Conservation (phyloP, 1,140 invertebrate genomes). For the Drosophila kepulauana region DNA sequence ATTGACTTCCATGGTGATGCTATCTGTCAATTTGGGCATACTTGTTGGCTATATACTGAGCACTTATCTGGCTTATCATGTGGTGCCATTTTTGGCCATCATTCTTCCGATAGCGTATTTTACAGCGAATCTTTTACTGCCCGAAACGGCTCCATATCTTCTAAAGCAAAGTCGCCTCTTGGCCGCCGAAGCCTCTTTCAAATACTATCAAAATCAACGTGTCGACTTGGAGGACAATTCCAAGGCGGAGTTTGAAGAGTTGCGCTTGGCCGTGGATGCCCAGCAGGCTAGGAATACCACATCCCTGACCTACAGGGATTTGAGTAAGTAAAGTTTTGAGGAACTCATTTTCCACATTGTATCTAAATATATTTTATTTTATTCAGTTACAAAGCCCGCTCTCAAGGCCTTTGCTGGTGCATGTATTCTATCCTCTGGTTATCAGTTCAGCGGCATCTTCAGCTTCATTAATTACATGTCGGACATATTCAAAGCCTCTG, state of each 20-base stretch:
- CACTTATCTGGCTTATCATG: slow-evolving; percentile 87
- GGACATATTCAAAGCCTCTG: slow-evolving; percentile 89
- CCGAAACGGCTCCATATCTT: slow-evolving; percentile 92
- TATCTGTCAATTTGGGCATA: slow-evolving; percentile 93
- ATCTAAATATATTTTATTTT: not conserved
- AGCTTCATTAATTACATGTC: slow-evolving; percentile 87
- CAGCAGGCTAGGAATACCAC: slow-evolving; percentile 39
- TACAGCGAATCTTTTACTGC: slow-evolving; percentile 89
- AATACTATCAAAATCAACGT: slow-evolving; percentile 65
- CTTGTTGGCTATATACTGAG: slow-evolving; percentile 91
- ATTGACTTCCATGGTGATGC: slow-evolving; percentile 92
- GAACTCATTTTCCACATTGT: not conserved
- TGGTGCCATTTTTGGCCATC: slow-evolving; percentile 89
- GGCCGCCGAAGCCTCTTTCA: slow-evolving; percentile 88
- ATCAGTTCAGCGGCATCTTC: slow-evolving; percentile 86
- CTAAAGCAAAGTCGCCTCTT: slow-evolving; percentile 86
- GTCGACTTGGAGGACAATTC: slow-evolving; percentile 6
- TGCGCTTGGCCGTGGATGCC: slow-evolving; percentile 42
- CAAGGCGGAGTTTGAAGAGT: slow-evolving; percentile 50
- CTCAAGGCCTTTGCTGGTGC: slow-evolving; percentile 58
- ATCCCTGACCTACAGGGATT: slow-evolving; percentile 56
- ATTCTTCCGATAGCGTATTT: slow-evolving; percentile 89
- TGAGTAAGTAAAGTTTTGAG: slow-evolving; percentile 53
- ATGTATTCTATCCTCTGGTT: slow-evolving; percentile 55
- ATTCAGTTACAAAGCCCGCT: slow-evolving; percentile 57